Conservation (phyloP, 1,140 invertebrate genomes). For the Triops cancriformis region DNA sequence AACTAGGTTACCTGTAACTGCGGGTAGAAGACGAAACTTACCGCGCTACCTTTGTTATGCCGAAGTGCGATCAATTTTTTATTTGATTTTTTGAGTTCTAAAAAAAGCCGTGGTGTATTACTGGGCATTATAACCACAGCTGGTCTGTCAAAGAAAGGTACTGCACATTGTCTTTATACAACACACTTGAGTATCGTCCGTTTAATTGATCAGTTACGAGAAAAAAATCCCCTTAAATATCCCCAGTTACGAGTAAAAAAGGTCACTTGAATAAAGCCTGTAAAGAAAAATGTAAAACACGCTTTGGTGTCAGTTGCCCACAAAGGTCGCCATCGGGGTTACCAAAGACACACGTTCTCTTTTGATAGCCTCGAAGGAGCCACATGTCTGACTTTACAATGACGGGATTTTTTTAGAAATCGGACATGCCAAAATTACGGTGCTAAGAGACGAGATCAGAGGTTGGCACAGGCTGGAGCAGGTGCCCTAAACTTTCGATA, state of each 20-base stretch:
- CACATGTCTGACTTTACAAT: not conserved
- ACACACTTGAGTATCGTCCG: no score
- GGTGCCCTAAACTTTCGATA: not conserved
- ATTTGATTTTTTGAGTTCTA: not conserved
- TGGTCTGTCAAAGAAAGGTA: no score
- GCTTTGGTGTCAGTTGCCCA: not conserved
- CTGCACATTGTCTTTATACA: no score
- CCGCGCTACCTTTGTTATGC: not conserved
- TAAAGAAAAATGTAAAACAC: not conserved
- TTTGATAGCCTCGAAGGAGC: no score
- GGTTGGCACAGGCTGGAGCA: not conserved
- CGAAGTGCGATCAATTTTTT: not conserved
- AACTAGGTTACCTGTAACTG: conserved; percentile 13
- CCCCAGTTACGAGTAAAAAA: no score
- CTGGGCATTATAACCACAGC: not conserved
- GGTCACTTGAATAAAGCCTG: not conserved
- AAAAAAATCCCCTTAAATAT: no score
- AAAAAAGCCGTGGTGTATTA: not conserved
- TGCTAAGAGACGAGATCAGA: conserved; percentile 2
- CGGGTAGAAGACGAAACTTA: conserved; percentile 10
- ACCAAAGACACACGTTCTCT: not conserved
- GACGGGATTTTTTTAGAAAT: not conserved
- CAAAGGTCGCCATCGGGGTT: not conserved
- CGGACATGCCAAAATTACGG: not conserved
- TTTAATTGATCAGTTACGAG: no score